Base-by-base conservation (phyloP, 1,140 invertebrate genomes). In the Pollicipes pollicipes region DNA sequence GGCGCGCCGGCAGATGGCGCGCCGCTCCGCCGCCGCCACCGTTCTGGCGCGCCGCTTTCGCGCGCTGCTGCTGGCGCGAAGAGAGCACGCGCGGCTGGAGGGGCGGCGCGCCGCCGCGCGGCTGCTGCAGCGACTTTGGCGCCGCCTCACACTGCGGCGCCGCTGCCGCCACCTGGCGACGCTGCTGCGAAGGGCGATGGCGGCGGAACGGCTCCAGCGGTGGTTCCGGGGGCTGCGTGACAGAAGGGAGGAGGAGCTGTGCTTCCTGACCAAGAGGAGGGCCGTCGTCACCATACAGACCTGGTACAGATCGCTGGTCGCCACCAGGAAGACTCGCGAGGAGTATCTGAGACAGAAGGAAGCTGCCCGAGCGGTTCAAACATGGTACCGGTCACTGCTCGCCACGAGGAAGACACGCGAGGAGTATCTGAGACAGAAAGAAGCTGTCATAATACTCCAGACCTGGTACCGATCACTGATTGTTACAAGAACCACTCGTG, bases 121-220 rank as follows among this genome's bases (percentile, higher is more conserved):
- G 37, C 58, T 32, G 24, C 32, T 73, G 8, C 73, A 73, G 32
- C 69, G 45, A n/a, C 70, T 2, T 58, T 27, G 30, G 30, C 67
- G 30, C 68, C 21, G n/a, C 24, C 31, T 69, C 69, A 69, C 28
- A 63, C 45, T 58, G 45, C 45, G 45, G 10, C 45, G 45, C 45
- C 45, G 45, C 45, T 10, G 10, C 45, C 17, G 45, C 45, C 45
- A 58, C 21, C 45, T 58, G 45, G 45, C 21, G 45, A 21, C 45
- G 45, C 45, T 10, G 21, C 45, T 58, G 45, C 6, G 45, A 21
- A 10, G 45, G 17, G 13, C 13, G 13, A 10, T 58, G 45, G 45
- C 45, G 45, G 45, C 45, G 6, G 21, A 21, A 3, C 8, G 45
- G 45, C 13, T 58, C 17, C 45, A 58, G 45, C 17, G 45, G 13